Conservation (phyloP, 2,113 vertebrate species). For the Microcebus murinus region DNA sequence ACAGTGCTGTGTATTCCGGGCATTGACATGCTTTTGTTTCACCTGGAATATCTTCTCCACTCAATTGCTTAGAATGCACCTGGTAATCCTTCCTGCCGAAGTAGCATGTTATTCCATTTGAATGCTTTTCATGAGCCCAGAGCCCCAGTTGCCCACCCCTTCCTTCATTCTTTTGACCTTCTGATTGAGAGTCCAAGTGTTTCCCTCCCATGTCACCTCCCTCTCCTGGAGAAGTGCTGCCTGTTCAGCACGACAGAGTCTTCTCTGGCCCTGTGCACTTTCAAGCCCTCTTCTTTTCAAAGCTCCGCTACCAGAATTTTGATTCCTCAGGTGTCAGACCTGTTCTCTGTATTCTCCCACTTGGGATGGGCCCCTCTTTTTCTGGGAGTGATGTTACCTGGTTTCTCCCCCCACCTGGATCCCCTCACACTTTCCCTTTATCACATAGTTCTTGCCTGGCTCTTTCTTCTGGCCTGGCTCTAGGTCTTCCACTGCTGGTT, state of each 20-base stretch:
- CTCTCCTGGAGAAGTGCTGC: not conserved
- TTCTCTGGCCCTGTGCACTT: not conserved
- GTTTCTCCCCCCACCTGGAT: not conserved
- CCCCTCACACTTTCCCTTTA: not conserved
- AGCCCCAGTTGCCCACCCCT: accelerated
- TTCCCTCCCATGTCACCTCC: accelerated
- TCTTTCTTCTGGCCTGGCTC: not conserved
- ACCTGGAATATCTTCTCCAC: not conserved
- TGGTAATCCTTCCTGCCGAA: not conserved
- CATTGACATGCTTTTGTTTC: not conserved
- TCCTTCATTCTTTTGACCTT: not conserved
- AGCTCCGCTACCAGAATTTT: not conserved
- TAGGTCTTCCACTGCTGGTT: not conserved
- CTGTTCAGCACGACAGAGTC: not conserved
- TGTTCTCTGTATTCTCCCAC: not conserved
- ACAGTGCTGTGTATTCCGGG: too few relatives aligned
- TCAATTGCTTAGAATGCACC: not conserved
- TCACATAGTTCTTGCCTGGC: not conserved
- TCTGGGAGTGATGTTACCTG: not conserved
- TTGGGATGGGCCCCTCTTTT: not conserved
- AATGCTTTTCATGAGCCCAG: not conserved
- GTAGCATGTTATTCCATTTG: not conserved
- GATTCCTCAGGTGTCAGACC: not conserved
- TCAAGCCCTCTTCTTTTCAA: not conserved
- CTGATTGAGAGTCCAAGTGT: not conserved